A percentile compares a stretch with the other conserved stretches of the same genome.
These are phyloP conservation scores for Eremophila alpestris DNA, from an alignment of 2,797 vertebrate species.

Conservation along the genomic window DNA sequence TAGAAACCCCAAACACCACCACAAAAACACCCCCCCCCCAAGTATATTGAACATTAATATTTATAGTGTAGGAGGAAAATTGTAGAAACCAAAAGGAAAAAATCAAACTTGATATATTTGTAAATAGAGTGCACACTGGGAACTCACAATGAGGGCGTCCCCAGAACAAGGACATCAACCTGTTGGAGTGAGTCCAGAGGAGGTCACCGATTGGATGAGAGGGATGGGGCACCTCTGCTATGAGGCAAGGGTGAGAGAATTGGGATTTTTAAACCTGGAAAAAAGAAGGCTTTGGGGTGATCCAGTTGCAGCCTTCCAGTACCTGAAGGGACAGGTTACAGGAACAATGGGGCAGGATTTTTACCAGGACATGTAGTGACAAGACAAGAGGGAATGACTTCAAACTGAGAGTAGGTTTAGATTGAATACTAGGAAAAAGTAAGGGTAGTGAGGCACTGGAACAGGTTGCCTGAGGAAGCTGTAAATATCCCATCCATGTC, in stretches of 20 bases:
- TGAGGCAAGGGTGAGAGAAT: background rate
- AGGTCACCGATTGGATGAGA: background rate
- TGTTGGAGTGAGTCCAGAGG: background rate
- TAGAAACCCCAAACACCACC: background rate
- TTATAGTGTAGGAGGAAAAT: background rate
- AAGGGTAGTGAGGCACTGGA: background rate
- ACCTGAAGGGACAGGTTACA: background rate
- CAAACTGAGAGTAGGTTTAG: background rate
- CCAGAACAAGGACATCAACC: background rate
- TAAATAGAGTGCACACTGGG: background rate
- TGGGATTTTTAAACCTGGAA: background rate
- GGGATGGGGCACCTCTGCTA: background rate
- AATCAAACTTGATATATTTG: background rate
- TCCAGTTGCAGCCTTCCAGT: background rate
- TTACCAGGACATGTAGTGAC: background rate
- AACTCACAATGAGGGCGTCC: background rate
- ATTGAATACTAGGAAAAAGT: background rate
- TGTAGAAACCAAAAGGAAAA: background rate
- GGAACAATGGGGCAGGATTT: rapidly evolving
- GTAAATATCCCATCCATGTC: background rate
- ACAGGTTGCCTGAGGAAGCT: background rate
- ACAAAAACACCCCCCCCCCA: background rate
- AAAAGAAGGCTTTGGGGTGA: background rate
- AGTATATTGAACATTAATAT: background rate
- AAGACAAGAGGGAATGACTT: background rate